Evolutionary conservation across 1,140 invertebrate genomes (phyloP), one percentile per base, ranked within the genome.

Genomic region (Chelonus insularis): DNA sequence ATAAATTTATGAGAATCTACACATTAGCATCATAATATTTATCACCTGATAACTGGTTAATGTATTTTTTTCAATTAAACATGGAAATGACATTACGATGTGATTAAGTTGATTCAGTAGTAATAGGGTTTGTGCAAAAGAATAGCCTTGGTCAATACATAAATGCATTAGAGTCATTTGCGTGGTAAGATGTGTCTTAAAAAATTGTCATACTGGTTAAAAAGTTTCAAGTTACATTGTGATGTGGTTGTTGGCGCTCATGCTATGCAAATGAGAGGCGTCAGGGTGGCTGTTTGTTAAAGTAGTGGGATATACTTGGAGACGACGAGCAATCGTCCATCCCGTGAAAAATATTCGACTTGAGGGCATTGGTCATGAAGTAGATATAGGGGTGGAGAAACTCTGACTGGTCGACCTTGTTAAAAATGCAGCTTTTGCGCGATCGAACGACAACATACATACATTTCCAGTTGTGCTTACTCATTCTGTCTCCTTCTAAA

Each of bases 281-380:
- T 20, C 23, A 5, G 3, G 11, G 45, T 12, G n/a, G 25, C 25
- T 25, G 7, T n/a, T 25, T 9, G 14, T n/a, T 2, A 8, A 25
- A 8, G 16, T 48, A 25, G 23, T 18, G 11, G 9, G 12, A 25
- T 7, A n/a, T n/a, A 48, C 7, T 12, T n/a, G 23, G 23, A 4
- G 16, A 11, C 7, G 21, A 18, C 20, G 45, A 25, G 20, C 7
- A 16, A 25, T 48, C 45, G 7, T 12, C 20, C 50, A 23, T 14
- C 20, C 11, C 25, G 50, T 23, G 23, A 20, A n/a, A 34, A 12
- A 34, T 34, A 36, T 36, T 12, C 50, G 16, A 34, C 25, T 9
- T 14, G 57, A 59, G 57, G 45, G 57, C 43, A 59, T 59, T 59
- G 57, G 57, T 59, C 57, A 59, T 18, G 6, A 5, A 8, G 18